phyloP scores from a whole-genome alignment of 2,113 vertebrate genomes.

The Otus sunia region DNA sequence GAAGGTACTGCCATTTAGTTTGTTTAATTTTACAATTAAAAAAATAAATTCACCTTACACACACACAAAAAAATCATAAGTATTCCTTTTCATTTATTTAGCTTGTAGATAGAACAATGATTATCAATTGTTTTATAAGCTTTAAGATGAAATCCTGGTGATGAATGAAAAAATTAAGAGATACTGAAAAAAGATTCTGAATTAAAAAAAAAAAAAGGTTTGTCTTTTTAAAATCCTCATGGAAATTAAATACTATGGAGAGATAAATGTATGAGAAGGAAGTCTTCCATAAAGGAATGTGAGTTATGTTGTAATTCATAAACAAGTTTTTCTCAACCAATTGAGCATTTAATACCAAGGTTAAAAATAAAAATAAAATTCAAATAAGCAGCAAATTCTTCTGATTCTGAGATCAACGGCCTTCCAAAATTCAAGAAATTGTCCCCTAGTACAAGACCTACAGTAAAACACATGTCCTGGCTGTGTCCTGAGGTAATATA shows the following conservation, averaged over 20 bases:
- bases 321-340: background rate
- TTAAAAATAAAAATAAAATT: background rate
- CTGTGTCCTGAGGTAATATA: background rate
- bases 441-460: background rate
- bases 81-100: background rate
- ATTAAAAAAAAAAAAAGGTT: background rate
- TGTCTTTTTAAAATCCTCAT: background rate
- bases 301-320: background rate
- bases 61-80: background rate
- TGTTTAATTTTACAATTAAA: constrained; percentile 4
- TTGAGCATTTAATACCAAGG: background rate
- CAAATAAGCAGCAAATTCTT: background rate
- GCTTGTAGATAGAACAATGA: background rate
- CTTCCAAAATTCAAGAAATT: background rate
- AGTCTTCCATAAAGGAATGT: background rate
- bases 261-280: background rate
- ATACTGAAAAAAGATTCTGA: background rate
- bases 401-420: background rate
- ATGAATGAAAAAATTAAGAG: background rate
- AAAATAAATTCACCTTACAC: background rate
- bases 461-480: background rate
- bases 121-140: constrained; percentile 16
- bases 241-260: background rate
- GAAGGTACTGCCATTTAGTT: background rate
- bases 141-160: constrained; percentile 11